Evolutionary conservation across 2,797 vertebrate genomes (phyloP).

Genomic region (Catharus ustulatus): DNA sequence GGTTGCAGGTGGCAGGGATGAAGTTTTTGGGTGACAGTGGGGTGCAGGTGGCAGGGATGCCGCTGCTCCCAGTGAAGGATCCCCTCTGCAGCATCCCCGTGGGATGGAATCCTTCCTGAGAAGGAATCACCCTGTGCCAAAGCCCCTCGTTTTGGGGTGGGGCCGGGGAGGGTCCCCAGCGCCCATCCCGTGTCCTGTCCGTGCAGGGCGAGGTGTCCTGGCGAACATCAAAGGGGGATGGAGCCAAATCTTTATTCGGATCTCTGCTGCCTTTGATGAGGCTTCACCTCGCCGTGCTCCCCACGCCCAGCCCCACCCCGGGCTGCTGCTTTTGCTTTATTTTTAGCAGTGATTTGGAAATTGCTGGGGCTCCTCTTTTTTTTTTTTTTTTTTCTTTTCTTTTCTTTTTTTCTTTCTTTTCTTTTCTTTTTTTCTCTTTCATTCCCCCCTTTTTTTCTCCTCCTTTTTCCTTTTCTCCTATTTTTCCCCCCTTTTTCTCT

Average conservation of each 20-base stretch:
- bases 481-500: neutral
- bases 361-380: neutral
- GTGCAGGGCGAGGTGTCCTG: conserved; percentile 76
- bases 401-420: neutral
- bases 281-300: conserved; percentile 72
- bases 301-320: conserved; percentile 45
- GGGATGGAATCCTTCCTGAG: neutral
- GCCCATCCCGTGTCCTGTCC: neutral
- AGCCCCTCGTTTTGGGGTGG: neutral
- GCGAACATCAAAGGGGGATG: conserved; percentile 86
- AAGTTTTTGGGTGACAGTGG: no score
- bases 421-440: neutral
- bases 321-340: conserved; percentile 54
- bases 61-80: neutral
- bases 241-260: conserved; percentile 82
- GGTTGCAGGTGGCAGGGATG: neutral
- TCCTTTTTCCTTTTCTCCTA: neutral
- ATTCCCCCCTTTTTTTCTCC: neutral
- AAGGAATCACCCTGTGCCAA: neutral
- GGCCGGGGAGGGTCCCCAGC: neutral
- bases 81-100: rapidly evolving
- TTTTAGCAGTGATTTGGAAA: conserved; percentile 70
- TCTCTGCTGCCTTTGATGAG: conserved; percentile 84
- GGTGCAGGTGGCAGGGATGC: no score
- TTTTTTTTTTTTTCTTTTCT: neutral